Evolutionary conservation across 2,888 invertebrate genomes (phyloP), one percentile per base, ranked within the genome.

Genomic region (Scaptomyza caliginosa): DNA sequence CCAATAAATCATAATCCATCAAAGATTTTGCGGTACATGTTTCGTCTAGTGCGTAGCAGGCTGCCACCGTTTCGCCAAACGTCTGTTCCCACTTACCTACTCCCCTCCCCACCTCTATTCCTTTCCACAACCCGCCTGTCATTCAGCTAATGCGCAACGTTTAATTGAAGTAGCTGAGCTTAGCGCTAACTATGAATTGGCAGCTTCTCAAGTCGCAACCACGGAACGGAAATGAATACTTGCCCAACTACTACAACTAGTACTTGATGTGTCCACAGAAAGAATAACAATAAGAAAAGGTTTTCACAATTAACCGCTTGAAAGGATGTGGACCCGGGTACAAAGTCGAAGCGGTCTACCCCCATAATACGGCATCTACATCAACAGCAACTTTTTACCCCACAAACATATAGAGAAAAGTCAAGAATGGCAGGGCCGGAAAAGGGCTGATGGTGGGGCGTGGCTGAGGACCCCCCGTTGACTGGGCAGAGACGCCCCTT

Each of bases 1-100:
- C 67, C 88, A 83, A 83, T 83, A 83, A 83, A 86, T 86, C 85
- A 86, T 86, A 88, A 86, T 86, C 85, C 85, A 86, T 86, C 85
- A 86, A 87, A 87, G 79, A 87, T 84, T 84, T 84, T 67, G 80
- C 75, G 77, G 69, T 83, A 68, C 63, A 64, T 70, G 70, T 69
- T 32, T 0, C 45, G 40, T 51, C 52, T 68, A 26, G n/a, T n/a
- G n/a, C n/a, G n/a, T 17, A 17, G 26, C 43, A 4, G 43, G 43
- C 28, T 45, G 45, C 45, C 45, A 45, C 28, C 45, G 45, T 45
- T 34, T 28, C 28, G 45, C 45, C 45, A 45, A 45, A n/a, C 77
- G 54, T 55, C 64, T 76, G 74, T 57, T 62, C 52, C 62, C 60
- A 66, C 46, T 40, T 40, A 28, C 17, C 51, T 40, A 28, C 17